Conservation (phyloP, 2,797 vertebrate species). For the Pseudochirops corinnae region DNA sequence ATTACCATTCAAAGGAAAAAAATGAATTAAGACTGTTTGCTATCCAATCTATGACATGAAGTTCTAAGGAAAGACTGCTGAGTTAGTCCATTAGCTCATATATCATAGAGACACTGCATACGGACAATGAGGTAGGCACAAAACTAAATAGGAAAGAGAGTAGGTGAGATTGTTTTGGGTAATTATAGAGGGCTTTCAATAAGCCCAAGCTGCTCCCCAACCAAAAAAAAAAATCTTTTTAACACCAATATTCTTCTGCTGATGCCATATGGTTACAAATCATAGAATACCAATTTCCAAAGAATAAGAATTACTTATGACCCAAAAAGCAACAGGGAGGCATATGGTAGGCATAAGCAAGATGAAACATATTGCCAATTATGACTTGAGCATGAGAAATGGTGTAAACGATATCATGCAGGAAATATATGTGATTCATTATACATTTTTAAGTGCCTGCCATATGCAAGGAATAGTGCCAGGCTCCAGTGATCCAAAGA, state of each 20-base stretch:
- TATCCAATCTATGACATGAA: background rate
- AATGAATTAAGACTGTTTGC: background rate
- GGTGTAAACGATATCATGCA: background rate
- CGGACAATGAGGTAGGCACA: background rate
- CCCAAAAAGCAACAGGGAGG: background rate
- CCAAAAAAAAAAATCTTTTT: background rate
- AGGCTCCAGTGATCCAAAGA: background rate
- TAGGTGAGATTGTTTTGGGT: background rate
- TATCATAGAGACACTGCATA: background rate
- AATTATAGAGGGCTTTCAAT: background rate
- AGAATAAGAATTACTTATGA: slow-evolving; percentile 5
- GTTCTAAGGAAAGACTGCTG: background rate
- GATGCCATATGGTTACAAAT: slow-evolving; percentile 1
- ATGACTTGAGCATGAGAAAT: background rate
- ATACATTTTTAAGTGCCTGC: background rate
- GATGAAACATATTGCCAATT: slow-evolving; percentile 5
- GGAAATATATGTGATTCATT: background rate
- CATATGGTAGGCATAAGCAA: slow-evolving; percentile 8
- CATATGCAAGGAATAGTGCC: background rate
- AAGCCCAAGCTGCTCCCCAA: background rate
- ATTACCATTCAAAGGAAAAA: background rate
- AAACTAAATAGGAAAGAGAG: background rate
- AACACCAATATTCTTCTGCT: background rate
- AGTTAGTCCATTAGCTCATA: background rate
- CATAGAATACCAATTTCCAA: background rate